phyloP scores from a whole-genome alignment of 2,888 invertebrate species.

The Melanotus villosus region DNA sequence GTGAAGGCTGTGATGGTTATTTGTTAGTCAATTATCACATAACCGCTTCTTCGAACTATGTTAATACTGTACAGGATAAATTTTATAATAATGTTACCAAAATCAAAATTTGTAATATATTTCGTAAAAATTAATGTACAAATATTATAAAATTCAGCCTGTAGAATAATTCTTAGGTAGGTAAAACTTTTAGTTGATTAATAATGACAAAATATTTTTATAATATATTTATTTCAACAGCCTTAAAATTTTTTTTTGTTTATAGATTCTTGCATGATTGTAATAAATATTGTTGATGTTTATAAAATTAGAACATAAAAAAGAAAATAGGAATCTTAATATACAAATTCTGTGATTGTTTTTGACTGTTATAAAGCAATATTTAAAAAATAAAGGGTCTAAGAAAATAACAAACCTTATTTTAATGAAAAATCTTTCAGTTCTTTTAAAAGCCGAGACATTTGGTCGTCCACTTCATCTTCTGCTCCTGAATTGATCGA shows the following conservation, averaged over 20 bases:
- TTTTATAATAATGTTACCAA: not conserved
- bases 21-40: constrained; percentile 26
- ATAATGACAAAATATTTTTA: constrained; percentile 1
- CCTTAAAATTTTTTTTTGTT: not conserved
- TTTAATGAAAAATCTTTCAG: constrained; percentile 63
- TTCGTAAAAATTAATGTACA: not conserved
- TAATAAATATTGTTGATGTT: constrained; percentile 14
- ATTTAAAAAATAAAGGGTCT: constrained; percentile 7
- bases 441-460: constrained; percentile 61
- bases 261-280: not conserved
- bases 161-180: not conserved
- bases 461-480: constrained; percentile 62
- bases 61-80: too few species aligned
- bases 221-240: constrained; percentile 19
- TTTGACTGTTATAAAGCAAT: constrained; percentile 29
- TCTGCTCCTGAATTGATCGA: constrained; percentile 59
- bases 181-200: not conserved
- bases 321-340: constrained; percentile 12
- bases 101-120: not conserved
- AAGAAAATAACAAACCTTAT: constrained; percentile 42
- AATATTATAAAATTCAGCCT: too few species aligned
- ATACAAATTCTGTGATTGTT: constrained; percentile 29
- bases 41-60: not conserved
- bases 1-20: constrained; percentile 32
- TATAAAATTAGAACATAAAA: constrained; percentile 11